These are phyloP conservation scores for Cynocephalus volans DNA, from an alignment of 2,113 vertebrate genomes.

Conservation along the genomic window DNA sequence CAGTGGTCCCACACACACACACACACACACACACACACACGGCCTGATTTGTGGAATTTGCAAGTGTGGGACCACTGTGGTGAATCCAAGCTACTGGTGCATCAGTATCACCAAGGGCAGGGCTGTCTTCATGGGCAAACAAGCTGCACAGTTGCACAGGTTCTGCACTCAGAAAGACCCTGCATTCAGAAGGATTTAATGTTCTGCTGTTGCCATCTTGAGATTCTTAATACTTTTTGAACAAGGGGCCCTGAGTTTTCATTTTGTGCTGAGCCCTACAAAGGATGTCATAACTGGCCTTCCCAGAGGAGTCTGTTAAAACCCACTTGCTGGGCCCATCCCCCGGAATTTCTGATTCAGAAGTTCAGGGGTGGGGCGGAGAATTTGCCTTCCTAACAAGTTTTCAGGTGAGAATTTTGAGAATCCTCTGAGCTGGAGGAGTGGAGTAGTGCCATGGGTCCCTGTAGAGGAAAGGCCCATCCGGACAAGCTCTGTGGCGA, in stretches of 20 bases:
- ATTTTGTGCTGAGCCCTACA: accelerated
- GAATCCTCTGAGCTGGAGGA: background rate
- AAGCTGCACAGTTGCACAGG: accelerated
- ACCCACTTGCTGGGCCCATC: too few relatives aligned
- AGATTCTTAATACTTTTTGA: background rate
- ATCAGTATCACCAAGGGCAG: accelerated
- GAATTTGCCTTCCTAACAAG: background rate
- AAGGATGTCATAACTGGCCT: background rate
- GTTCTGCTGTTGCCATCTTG: accelerated
- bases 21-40: background rate
- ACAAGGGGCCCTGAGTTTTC: background rate
- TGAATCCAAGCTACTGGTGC: background rate
- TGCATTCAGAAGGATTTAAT: accelerated
- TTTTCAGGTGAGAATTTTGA: background rate
- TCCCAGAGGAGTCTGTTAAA: background rate
- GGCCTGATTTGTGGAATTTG: background rate
- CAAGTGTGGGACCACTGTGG: background rate
- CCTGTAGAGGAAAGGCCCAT: background rate
- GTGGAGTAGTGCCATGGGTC: accelerated
- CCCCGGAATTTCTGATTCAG: background rate
- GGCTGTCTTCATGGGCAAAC: accelerated
- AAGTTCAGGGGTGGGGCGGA: background rate
- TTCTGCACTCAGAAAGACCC: background rate
- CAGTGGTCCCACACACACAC: background rate
- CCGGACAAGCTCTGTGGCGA: background rate